A percentile compares a stretch with the other conserved stretches of the same genome.
Evolutionary conservation across 2,797 vertebrate species (phyloP).

Genomic region (Sebastes iracundus): DNA sequence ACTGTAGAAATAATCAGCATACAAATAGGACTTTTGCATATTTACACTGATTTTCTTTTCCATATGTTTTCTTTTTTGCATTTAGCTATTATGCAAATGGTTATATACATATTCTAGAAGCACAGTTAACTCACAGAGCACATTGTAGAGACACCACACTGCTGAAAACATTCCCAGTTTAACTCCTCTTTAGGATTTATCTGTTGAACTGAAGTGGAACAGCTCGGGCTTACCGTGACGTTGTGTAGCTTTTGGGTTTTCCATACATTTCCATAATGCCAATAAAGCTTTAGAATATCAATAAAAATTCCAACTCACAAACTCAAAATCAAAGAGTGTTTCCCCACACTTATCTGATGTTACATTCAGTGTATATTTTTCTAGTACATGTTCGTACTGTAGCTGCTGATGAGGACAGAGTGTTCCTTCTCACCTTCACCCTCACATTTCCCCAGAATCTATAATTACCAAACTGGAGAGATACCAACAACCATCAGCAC

Average conservation of each 20-base stretch:
- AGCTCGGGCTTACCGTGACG: constrained; percentile 5
- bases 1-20: not conserved
- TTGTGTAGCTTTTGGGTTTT: constrained; percentile 31
- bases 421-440: constrained; percentile 30
- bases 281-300: not conserved
- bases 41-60: not conserved
- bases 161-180: not conserved
- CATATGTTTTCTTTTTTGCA: not conserved
- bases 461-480: constrained; percentile 35
- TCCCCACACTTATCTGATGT: not conserved
- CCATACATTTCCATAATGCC: constrained; percentile 45
- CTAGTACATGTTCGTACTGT: not conserved
- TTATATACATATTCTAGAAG: not conserved
- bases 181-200: constrained; percentile 9
- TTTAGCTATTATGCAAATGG: not conserved
- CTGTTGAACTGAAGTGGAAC: constrained; percentile 14
- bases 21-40: not conserved
- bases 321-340: not conserved
- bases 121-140: not conserved
- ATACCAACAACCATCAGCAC: not conserved
- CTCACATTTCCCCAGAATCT: constrained; percentile 12
- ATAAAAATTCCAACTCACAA: not conserved
- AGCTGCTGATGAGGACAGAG: not conserved
- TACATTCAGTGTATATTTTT: not conserved
- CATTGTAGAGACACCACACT: not conserved